Evolutionary conservation across 2,888 invertebrate genomes (phyloP).

Genomic region (Drosophila histrio): DNA sequence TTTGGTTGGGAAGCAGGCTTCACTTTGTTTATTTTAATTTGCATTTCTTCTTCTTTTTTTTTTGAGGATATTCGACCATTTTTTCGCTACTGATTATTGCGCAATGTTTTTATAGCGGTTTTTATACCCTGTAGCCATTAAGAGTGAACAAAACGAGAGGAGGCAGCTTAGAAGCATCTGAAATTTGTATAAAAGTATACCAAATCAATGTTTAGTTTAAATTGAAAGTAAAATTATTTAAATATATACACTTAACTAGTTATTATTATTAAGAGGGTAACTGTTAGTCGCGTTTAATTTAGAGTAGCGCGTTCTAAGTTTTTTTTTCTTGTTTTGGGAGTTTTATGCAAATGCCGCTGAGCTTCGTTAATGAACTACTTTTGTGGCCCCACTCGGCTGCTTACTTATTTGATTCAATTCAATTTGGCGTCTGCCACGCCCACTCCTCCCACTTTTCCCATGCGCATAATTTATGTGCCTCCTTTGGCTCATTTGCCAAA

Average conservation of each 20-base stretch:
- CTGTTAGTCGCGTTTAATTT: background rate
- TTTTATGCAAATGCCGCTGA: slow-evolving; percentile 64
- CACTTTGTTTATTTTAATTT: slow-evolving; percentile 75
- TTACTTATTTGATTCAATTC: slow-evolving; percentile 63
- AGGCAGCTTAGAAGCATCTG: background rate
- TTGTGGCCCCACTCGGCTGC: slow-evolving; percentile 33
- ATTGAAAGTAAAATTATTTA: too few relatives aligned
- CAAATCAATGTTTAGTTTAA: too few relatives aligned
- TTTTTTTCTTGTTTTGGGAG: slow-evolving; percentile 1
- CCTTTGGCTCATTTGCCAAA: slow-evolving; percentile 65
- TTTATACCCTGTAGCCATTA: slow-evolving; percentile 12
- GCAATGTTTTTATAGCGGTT: slow-evolving; percentile 18
- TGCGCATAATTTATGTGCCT: slow-evolving; percentile 59
- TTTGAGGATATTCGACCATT: slow-evolving; percentile 22
- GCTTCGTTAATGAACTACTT: slow-evolving; percentile 72
- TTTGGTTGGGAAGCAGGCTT: background rate
- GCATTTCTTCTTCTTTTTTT: slow-evolving; percentile 57
- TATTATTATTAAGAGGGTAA: background rate
- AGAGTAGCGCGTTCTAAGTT: background rate
- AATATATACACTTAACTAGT: background rate
- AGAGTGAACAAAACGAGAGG: background rate
- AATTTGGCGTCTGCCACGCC: slow-evolving; percentile 65
- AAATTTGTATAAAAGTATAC: background rate
- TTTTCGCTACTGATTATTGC: slow-evolving; percentile 43
- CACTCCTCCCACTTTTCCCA: background rate